These are phyloP conservation scores for Benthosema pterotum DNA, from an alignment of 2,797 vertebrate genomes.

Conservation along the genomic window DNA sequence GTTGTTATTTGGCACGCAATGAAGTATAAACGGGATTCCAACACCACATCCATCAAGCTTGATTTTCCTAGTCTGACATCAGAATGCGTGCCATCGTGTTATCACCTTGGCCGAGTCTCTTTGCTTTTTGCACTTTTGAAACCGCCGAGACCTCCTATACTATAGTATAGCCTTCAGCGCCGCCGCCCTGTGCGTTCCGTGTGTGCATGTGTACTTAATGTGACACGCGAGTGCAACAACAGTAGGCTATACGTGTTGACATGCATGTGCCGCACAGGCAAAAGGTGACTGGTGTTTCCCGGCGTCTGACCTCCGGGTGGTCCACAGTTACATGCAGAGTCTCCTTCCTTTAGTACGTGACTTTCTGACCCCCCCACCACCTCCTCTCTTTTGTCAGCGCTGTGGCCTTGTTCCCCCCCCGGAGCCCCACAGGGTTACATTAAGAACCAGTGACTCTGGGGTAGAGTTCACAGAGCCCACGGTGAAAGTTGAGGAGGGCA, in stretches of 20 bases:
- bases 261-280: conserved; percentile 20
- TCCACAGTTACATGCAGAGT: conserved; percentile 14
- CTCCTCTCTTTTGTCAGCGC: conserved; percentile 28
- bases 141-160: conserved; percentile 6
- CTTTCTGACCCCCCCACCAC: conserved; percentile 55
- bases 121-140: conserved; percentile 60
- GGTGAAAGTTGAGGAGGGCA: conserved; percentile 59
- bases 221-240: conserved; percentile 24
- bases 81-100: conserved; percentile 28
- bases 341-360: conserved; percentile 10
- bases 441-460: conserved; percentile 48
- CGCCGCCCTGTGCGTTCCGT: not conserved
- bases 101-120: conserved; percentile 34
- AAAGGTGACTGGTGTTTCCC: conserved; percentile 20
- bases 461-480: conserved; percentile 47
- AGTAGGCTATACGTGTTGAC: conserved; percentile 41
- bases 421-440: conserved; percentile 52
- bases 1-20: not conserved
- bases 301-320: conserved; percentile 25
- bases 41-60: conserved; percentile 32
- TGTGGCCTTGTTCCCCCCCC: conserved; percentile 31
- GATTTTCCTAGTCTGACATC: conserved; percentile 35
- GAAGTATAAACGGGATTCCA: conserved; percentile 4
- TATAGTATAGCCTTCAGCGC: conserved; percentile 13
- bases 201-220: conserved; percentile 23